Percentiles rank a stretch among this genome's conserved stretches.
Conservation (phyloP, 2,797 vertebrate species). For the Takifugu ocellatus region DNA sequence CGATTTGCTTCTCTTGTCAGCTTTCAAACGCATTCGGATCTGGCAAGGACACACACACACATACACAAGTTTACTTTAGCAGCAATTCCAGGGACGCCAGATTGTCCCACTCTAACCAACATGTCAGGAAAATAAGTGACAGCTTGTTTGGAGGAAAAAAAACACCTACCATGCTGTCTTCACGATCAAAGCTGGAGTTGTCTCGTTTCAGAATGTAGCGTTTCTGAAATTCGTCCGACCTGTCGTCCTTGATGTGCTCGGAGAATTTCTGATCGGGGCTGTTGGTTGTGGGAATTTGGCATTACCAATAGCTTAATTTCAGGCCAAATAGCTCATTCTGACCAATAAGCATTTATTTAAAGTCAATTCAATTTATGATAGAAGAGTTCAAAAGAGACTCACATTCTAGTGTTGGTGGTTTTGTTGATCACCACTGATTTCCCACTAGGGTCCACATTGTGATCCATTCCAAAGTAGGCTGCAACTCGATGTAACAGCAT, state of each 20-base stretch:
- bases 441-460: conserved; percentile 97
- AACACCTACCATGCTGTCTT: conserved; percentile 80
- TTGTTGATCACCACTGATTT: conserved; percentile 99
- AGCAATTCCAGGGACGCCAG: conserved; percentile 63
- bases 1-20: conserved; percentile 97
- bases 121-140: conserved; percentile 67
- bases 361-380: no score
- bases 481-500: conserved; percentile 98
- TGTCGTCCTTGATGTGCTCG: conserved; percentile 98
- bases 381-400: conserved; percentile 50
- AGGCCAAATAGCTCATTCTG: conserved; percentile 11
- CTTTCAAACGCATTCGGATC: conserved; percentile 97
- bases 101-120: conserved; percentile 68
- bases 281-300: conserved; percentile 40
- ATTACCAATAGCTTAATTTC: conserved; percentile 52
- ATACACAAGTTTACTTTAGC: conserved; percentile 42
- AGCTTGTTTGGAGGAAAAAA: conserved; percentile 48
- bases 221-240: conserved; percentile 96
- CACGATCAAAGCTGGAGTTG: conserved; percentile 96
- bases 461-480: conserved; percentile 98
- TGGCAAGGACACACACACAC: conserved; percentile 68
- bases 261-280: conserved; percentile 99
- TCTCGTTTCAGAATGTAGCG: conserved; percentile 98
- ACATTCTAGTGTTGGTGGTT: conserved; percentile 98
- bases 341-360: not conserved